Conservation (phyloP, 2,113 vertebrate species). For the Phalacrocorax pelagicus region DNA sequence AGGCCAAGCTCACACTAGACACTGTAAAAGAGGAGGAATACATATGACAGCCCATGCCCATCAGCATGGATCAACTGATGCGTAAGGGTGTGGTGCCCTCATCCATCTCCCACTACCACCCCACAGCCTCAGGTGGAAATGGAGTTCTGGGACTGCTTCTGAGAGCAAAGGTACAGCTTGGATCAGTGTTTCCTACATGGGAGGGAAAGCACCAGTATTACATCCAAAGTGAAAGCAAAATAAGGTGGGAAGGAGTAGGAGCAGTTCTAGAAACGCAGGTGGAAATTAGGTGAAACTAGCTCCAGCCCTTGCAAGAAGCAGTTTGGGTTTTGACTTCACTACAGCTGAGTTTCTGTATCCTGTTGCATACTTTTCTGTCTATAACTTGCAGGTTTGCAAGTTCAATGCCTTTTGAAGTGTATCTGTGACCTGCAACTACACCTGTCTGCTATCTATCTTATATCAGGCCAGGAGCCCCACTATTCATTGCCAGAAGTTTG, state of each 20-base stretch:
- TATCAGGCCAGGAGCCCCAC: background rate
- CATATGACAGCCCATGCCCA: background rate
- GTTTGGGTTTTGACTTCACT: background rate
- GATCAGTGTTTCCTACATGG: background rate
- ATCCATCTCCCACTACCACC: background rate
- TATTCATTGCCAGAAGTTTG: background rate
- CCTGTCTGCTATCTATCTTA: background rate
- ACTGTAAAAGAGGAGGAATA: background rate
- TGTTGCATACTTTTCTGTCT: background rate
- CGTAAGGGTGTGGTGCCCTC: accelerated
- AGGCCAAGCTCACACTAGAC: background rate
- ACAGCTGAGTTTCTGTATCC: background rate
- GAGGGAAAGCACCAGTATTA: background rate
- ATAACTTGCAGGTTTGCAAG: background rate
- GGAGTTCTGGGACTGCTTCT: background rate
- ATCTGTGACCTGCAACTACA: background rate
- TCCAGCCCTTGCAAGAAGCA: background rate
- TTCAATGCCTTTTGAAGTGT: background rate
- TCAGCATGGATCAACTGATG: background rate
- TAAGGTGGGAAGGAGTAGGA: background rate
- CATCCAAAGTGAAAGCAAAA: background rate
- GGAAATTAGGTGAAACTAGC: background rate
- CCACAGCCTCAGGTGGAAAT: background rate
- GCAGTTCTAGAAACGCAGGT: background rate
- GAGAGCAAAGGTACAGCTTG: background rate